Conservation (phyloP, 2,797 vertebrate genomes). For the Loriculus beryllinus region DNA sequence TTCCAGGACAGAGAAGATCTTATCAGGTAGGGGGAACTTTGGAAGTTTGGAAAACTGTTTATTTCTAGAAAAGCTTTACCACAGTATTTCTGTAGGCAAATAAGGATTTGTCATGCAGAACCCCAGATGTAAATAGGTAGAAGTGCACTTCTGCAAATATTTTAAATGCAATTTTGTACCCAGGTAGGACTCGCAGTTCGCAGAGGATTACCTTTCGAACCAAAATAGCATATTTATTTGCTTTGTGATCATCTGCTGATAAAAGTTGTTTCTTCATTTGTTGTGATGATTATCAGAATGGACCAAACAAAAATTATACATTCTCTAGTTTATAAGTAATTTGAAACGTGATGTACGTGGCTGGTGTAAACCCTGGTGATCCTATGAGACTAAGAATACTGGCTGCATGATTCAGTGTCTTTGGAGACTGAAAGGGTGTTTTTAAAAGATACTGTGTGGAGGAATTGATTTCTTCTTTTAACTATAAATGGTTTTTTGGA, state of each 20-base stretch:
- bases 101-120: neutral
- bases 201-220: neutral
- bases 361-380: neutral
- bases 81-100: neutral
- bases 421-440: neutral
- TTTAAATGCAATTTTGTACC: neutral
- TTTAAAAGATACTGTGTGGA: neutral
- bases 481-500: neutral
- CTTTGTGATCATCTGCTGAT: neutral
- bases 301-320: neutral
- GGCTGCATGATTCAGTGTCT: neutral
- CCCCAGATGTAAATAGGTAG: neutral
- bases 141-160: neutral
- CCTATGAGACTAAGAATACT: neutral
- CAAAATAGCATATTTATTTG: neutral
- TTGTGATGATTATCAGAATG: neutral
- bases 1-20: conserved; percentile 92
- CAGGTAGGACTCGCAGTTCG: neutral
- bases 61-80: neutral
- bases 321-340: neutral
- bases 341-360: neutral
- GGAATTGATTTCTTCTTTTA: neutral
- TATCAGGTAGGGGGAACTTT: conserved; percentile 78
- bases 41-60: neutral
- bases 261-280: neutral